Evolutionary conservation across 2,888 invertebrate genomes (phyloP).

Genomic region (Alitta virens): DNA sequence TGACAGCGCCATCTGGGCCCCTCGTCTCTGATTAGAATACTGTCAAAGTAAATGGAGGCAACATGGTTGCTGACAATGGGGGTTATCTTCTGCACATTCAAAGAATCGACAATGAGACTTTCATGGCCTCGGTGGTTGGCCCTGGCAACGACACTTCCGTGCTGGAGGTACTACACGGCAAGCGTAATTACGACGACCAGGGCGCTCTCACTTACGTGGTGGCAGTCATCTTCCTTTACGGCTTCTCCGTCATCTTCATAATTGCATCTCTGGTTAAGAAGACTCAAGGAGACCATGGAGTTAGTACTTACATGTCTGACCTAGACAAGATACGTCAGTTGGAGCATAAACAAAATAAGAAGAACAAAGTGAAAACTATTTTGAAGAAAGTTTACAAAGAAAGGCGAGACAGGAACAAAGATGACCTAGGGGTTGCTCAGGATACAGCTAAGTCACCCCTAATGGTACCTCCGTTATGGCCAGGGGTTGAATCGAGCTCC

Average conservation of each 20-base stretch:
- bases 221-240: conserved; percentile 51
- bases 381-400: too few relatives aligned
- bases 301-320: conserved; percentile 48
- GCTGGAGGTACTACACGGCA: neutral
- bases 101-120: conserved; percentile 4
- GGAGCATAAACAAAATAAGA: conserved; percentile 41
- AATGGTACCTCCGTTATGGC: too few relatives aligned
- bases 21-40: too few relatives aligned
- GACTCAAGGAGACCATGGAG: conserved; percentile 48
- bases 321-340: conserved; percentile 46
- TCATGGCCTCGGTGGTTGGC: conserved; percentile 7
- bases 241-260: conserved; percentile 53
- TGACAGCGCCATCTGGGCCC: too few relatives aligned
- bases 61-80: neutral
- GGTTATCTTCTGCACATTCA: conserved; percentile 5
- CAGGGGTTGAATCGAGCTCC: too few relatives aligned
- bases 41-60: too few relatives aligned
- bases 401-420: too few relatives aligned
- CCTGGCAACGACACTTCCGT: neutral
- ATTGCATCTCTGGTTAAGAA: conserved; percentile 50
- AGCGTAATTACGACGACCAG: conserved; percentile 36
- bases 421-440: too few relatives aligned
- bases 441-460: too few relatives aligned
- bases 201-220: conserved; percentile 53
- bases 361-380: neutral